Conservation (phyloP, 37 sponge, comb jelly and placozoan genomes). For the Spongia lamella region DNA sequence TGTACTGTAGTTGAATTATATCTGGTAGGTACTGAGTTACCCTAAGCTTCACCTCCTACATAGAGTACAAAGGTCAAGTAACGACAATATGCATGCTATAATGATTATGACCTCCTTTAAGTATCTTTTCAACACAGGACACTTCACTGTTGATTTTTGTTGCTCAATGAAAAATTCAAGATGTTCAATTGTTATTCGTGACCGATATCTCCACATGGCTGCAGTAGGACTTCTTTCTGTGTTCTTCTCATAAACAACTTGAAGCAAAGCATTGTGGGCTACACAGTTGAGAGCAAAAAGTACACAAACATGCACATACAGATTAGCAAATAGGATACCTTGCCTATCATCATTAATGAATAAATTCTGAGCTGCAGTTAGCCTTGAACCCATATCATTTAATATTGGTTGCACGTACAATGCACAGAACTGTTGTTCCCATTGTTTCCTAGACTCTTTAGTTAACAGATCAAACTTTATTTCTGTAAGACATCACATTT, state of each 20-base stretch:
- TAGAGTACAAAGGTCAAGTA: not conserved
- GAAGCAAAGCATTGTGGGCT: conserved; percentile 3
- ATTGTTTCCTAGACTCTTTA: conserved; percentile 7
- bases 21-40: conserved; percentile 77
- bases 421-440: conserved; percentile 1
- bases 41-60: conserved; percentile 54
- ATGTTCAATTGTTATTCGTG: conserved; percentile 16
- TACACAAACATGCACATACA: too few species aligned
- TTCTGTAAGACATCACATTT: too few species aligned
- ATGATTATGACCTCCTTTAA: too few species aligned
- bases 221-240: too few species aligned
- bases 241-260: conserved; percentile 25
- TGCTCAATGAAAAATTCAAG: not conserved
- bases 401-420: conserved; percentile 1
- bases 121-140: too few species aligned
- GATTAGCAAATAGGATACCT: too few species aligned
- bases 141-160: not conserved
- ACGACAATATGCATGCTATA: too few species aligned
- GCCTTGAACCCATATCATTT: too few species aligned
- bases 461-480: too few species aligned
- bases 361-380: too few species aligned
- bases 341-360: too few species aligned
- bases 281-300: too few species aligned
- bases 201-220: conserved; percentile 31
- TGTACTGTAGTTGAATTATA: conserved; percentile 62